Conservation (phyloP, 2,888 invertebrate genomes). For the Byasa hedistus region DNA sequence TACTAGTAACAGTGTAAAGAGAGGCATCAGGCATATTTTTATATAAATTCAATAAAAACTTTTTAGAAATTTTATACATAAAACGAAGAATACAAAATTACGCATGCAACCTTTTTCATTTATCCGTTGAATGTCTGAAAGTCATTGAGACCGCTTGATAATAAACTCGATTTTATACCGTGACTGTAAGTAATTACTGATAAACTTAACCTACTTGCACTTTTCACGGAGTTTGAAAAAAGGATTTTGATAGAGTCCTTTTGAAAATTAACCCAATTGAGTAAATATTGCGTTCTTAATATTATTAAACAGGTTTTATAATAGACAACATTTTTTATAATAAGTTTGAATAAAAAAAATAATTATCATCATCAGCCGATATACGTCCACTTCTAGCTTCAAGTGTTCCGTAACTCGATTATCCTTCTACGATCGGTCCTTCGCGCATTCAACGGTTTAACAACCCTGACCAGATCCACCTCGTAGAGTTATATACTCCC, state of each 20-base stretch:
- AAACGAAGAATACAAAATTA: neutral
- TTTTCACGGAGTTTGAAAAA: neutral
- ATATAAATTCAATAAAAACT: too few relatives aligned
- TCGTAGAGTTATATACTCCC: too few relatives aligned
- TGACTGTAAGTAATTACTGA: slow-evolving; percentile 1
- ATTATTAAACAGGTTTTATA: neutral
- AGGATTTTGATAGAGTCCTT: neutral
- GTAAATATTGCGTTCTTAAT: neutral
- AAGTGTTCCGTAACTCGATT: too few relatives aligned
- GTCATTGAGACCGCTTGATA: slow-evolving; percentile 17
- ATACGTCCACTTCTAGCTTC: too few relatives aligned
- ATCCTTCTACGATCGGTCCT: too few relatives aligned
- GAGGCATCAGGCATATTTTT: neutral
- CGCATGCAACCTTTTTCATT: neutral
- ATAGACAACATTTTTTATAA: too few relatives aligned
- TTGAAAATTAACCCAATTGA: neutral
- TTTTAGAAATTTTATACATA: too few relatives aligned
- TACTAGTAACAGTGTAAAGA: neutral
- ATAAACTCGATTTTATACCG: slow-evolving; percentile 13
- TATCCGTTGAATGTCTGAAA: slow-evolving; percentile 4
- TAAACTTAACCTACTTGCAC: neutral
- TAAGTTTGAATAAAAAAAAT: too few relatives aligned
- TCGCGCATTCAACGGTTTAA: too few relatives aligned
- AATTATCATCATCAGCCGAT: too few relatives aligned
- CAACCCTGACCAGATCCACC: too few relatives aligned